Base-by-base conservation (phyloP, 1,140 invertebrate species). In the Papilio machaon region DNA sequence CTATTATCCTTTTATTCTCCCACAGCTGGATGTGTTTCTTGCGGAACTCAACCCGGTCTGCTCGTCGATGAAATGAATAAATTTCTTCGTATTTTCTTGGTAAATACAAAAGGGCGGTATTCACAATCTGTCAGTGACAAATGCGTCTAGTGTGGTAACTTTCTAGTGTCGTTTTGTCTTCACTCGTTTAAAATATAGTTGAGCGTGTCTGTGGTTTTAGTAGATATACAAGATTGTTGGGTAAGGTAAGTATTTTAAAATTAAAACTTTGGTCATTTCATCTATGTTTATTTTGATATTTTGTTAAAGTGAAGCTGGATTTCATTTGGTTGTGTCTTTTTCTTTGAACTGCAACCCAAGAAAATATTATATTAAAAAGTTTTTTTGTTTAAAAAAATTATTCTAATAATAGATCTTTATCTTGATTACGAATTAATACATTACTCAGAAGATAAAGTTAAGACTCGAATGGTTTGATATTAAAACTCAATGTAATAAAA, bases 111-210 rank as follows among this genome's bases (percentile, higher is more conserved):
- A 17, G n/a, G 54, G 6, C 54, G 17, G 54, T 2, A 9, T 58
- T 58, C 54, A 10, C 6, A 19, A 58, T n/a, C 54, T n/a, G 54
- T 19, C 17, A 9, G 54, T 58, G 54, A 19, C 54, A 19, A n/a
- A 17, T 64, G 77, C 58, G 77, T 79, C 77, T 79, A 79, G 77
- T 43, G 76, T 78, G 77, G 60, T 64, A 67, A 79, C 38, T 79
- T 64, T 79, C 46, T 79, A 79, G 77, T 79, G 77, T 79, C 77
- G 35, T 79, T 79, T 79, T 79, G 58, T 67, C 30, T 78, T 74
- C 23, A 79, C 54, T 79, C 17, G 43, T 67, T 79, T 64, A 79
- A 79, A 79, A 64, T 78, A 76, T 49, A 49, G 74, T 76, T 76
- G 15, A 43, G 30, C 76, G 76, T 60, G 76, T 60, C 43, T 38